These are phyloP conservation scores for Jaculus jaculus DNA, from an alignment of 2,113 vertebrate genomes.

Conservation along the genomic window DNA sequence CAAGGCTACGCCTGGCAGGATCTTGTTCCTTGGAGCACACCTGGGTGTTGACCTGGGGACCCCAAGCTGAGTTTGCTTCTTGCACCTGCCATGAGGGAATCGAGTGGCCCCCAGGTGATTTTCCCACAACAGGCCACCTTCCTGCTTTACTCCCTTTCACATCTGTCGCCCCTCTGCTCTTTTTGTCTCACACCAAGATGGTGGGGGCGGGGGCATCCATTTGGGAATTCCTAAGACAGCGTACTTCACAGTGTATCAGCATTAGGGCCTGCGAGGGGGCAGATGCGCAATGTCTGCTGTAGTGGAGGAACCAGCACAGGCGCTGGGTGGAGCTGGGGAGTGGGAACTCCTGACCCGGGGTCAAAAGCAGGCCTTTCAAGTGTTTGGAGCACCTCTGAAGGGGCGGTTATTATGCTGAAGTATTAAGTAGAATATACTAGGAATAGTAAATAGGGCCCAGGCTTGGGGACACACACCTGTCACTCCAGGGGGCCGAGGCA, in stretches of 20 bases:
- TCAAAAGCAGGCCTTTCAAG: neutral
- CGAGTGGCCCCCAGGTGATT: neutral
- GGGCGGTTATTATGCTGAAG: neutral
- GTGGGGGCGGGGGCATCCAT: neutral
- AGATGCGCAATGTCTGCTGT: neutral
- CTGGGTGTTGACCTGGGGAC: neutral
- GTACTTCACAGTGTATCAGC: neutral
- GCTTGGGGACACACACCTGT: neutral
- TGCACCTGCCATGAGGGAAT: too few relatives aligned
- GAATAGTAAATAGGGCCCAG: neutral
- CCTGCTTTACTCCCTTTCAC: neutral
- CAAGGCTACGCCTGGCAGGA: neutral
- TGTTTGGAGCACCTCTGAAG: neutral
- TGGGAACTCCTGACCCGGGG: neutral
- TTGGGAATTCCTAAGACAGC: neutral
- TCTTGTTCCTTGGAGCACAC: neutral
- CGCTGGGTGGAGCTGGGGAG: too few relatives aligned
- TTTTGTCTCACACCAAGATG: neutral
- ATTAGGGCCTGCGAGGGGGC: neutral
- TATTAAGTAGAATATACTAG: neutral
- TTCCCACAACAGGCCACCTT: too few relatives aligned
- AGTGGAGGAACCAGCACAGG: too few relatives aligned
- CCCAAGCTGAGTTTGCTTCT: neutral
- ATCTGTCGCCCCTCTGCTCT: rapidly evolving
- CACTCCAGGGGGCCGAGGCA: neutral